Evolutionary conservation across 2,888 invertebrate species (phyloP), one percentile per base, ranked within the genome.

Genomic region (Netelia inedita): DNA sequence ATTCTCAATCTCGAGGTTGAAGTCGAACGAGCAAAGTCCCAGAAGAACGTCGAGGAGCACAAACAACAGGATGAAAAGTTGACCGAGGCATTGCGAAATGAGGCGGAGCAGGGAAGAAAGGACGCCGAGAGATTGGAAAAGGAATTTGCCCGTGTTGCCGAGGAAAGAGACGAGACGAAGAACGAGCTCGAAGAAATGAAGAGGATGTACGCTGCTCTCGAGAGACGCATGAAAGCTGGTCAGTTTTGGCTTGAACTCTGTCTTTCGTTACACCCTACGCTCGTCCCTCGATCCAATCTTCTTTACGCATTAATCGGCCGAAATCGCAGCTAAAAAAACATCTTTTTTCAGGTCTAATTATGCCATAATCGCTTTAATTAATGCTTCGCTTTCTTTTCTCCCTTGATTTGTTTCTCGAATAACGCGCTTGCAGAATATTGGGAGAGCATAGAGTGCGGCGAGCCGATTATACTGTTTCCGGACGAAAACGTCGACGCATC

Each of bases 1-100:
- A 96, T 98, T 92, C 95, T 96, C 35, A 97, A 97, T 91, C 94
- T 98, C 88, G 97, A 98, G 94, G 96, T 97, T 11, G 97, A 98
- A 92, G 92, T 97, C 87, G 97, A 97, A 83, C 96, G 97, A 89
- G 96, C 96, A 91, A 95, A 95, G 83, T 95, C 95, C 14, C 91
- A 92, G 74, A 91, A 91, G 66, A 88, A 82, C 61, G 87, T 75
- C 2, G 79, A 87, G 41, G 92, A 92, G 63, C 86, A 88, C 66
- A 92, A 91, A 69, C 89, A 92, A 8, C 95, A 96, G 72, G 96
- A 96, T 88, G 96, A 96, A 91, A 95, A 95, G 88, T 93, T 97
- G 59, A 95, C 97, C 0, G 95, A 95, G 87, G 96, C 95, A 80
- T 94, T 98, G 72, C 97, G 97, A 93, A 94, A 95, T 89, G 97